phyloP scores from a whole-genome alignment of 2,113 vertebrate species.

The Periophthalmus modestus region DNA sequence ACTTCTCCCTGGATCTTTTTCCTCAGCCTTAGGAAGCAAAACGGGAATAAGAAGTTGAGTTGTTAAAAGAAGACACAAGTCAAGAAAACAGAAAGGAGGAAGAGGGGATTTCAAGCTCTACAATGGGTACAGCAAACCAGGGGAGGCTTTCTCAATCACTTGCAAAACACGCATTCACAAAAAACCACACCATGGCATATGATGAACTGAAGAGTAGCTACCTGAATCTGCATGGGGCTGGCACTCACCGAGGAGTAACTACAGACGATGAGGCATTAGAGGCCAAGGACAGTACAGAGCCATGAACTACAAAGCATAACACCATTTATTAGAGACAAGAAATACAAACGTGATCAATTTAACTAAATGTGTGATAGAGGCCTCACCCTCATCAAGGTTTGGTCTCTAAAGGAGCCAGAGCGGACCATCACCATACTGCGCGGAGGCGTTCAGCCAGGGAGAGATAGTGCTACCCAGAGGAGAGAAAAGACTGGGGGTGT shows the following conservation, averaged over 20 bases:
- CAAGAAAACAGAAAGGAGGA: slow-evolving; percentile 33
- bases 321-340: slow-evolving; percentile 10
- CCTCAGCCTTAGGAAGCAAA: slow-evolving; percentile 88
- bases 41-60: slow-evolving; percentile 66
- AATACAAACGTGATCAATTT: neutral
- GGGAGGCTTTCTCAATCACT: slow-evolving; percentile 12
- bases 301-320: slow-evolving; percentile 83
- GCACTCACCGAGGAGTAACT: slow-evolving; percentile 95
- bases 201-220: slow-evolving; percentile 37
- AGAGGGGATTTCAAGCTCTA: neutral
- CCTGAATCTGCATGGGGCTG: slow-evolving; percentile 51
- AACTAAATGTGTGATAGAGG: neutral
- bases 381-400: slow-evolving; percentile 91
- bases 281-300: slow-evolving; percentile 92
- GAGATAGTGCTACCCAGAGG: slow-evolving; percentile 91
- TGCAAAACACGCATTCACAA: slow-evolving; percentile 12
- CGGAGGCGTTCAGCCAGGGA: slow-evolving; percentile 91
- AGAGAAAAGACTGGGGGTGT: slow-evolving; percentile 84
- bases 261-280: slow-evolving; percentile 92
- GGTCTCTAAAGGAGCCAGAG: slow-evolving; percentile 95
- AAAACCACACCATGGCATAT: slow-evolving; percentile 6
- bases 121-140: slow-evolving; percentile 7
- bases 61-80: slow-evolving; percentile 58
- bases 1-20: slow-evolving; percentile 98
- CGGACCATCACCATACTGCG: slow-evolving; percentile 94